These are phyloP conservation scores for Cydia splendana DNA, from an alignment of 1,140 invertebrate species.

Conservation along the genomic window DNA sequence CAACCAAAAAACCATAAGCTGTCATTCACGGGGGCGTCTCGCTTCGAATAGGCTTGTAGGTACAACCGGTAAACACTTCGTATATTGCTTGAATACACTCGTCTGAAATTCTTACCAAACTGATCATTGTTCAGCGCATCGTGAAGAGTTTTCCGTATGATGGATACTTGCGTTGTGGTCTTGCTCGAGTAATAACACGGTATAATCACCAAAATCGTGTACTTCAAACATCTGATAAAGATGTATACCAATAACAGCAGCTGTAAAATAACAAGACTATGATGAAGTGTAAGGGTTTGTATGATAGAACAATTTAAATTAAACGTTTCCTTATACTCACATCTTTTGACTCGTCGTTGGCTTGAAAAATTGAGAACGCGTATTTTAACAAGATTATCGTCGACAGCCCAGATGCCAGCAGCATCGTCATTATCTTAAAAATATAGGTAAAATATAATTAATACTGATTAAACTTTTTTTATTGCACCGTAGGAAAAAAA, in stretches of 20 bases:
- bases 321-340: conserved; percentile 32
- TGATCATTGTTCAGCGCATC: conserved; percentile 47
- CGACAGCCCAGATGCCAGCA: conserved; percentile 46
- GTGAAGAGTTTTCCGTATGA: conserved; percentile 47
- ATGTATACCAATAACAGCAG: conserved; percentile 40
- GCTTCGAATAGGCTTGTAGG: too few species aligned
- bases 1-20: too few species aligned
- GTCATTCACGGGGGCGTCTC: too few species aligned
- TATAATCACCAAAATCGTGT: conserved; percentile 45
- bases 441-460: not conserved
- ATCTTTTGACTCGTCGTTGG: conserved; percentile 9
- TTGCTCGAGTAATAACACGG: conserved; percentile 51
- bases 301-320: too few species aligned
- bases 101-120: conserved; percentile 41
- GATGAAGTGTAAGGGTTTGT: not conserved
- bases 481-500: too few species aligned
- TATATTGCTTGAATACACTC: not conserved
- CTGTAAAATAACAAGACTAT: conserved; percentile 39
- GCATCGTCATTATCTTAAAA: conserved; percentile 53
- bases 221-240: conserved; percentile 45
- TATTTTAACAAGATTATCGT: conserved; percentile 50
- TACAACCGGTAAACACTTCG: too few species aligned
- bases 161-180: conserved; percentile 44
- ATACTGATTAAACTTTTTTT: too few species aligned
- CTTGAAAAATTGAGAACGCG: conserved; percentile 43